These are phyloP conservation scores for Nannospalax galili DNA, from an alignment of 2,113 vertebrate species.

Conservation along the genomic window DNA sequence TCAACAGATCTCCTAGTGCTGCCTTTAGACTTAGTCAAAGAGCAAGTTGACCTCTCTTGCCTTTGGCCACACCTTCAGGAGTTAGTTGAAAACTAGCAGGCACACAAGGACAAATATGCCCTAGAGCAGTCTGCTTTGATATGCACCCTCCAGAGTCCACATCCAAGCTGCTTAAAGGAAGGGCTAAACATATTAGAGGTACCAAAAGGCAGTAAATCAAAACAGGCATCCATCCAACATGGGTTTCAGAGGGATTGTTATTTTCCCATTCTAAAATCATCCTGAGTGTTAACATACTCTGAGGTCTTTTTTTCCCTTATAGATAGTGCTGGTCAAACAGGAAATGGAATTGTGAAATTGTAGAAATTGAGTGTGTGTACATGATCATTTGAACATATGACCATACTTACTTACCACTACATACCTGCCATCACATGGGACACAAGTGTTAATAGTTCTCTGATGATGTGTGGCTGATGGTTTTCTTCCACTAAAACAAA, in stretches of 20 bases:
- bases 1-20: background rate
- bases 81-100: background rate
- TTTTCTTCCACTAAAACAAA: background rate
- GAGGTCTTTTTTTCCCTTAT: background rate
- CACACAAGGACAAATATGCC: background rate
- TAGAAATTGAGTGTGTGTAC: background rate
- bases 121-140: background rate
- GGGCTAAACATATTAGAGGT: background rate
- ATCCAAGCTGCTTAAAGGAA: background rate
- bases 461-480: background rate
- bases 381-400: background rate
- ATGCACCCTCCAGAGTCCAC: background rate
- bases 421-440: background rate
- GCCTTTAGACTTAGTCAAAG: background rate
- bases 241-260: background rate
- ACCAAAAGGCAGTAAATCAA: background rate
- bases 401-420: background rate
- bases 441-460: background rate
- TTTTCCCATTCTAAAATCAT: background rate
- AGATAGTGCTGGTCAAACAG: background rate
- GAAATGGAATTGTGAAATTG: background rate
- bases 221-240: background rate
- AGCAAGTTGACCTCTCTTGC: background rate
- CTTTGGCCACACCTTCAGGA: background rate
- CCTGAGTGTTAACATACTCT: background rate